These are phyloP conservation scores for Scelioninae gen. 2 DNA, from an alignment of 2,888 invertebrate species.

Conservation along the genomic window DNA sequence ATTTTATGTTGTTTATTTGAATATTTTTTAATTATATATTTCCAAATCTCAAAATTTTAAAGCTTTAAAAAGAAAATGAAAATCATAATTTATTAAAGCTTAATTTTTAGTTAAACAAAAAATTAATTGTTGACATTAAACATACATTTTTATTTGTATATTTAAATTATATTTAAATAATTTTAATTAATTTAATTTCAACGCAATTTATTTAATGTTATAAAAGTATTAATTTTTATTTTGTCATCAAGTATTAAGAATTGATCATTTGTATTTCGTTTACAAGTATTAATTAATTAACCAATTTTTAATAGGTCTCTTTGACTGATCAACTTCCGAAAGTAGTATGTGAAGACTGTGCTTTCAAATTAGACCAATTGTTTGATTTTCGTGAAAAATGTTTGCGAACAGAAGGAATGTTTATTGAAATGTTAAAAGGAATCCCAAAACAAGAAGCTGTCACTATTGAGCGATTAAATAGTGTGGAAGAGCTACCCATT, in stretches of 20 bases:
- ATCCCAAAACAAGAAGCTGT: constrained; percentile 67
- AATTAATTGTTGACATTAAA: neutral
- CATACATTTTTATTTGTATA: neutral
- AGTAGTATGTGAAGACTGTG: constrained; percentile 78
- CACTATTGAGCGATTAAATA: constrained; percentile 63
- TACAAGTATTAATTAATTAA: no score
- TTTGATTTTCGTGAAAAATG: constrained; percentile 78
- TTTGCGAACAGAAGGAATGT: constrained; percentile 77
- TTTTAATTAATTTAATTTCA: no score
- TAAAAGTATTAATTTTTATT: no score
- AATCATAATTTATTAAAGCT: no score
- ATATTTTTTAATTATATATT: neutral
- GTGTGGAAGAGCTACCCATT: constrained; percentile 64
- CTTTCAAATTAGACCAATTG: constrained; percentile 78
- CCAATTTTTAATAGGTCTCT: constrained; percentile 75
- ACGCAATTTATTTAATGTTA: no score
- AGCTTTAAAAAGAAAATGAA: no score
- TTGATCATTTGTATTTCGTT: no score
- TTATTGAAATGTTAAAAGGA: constrained; percentile 74
- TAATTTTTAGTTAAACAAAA: constrained; percentile 2
- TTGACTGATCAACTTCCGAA: constrained; percentile 78
- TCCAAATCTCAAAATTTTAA: neutral
- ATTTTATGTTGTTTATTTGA: constrained; percentile 5
- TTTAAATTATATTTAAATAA: neutral
- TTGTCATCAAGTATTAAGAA: no score